A percentile compares a stretch with the other conserved stretches of the same genome.
phyloP scores from a whole-genome alignment of 2,888 invertebrate species.

The Aphidoletes aphidimyza region DNA sequence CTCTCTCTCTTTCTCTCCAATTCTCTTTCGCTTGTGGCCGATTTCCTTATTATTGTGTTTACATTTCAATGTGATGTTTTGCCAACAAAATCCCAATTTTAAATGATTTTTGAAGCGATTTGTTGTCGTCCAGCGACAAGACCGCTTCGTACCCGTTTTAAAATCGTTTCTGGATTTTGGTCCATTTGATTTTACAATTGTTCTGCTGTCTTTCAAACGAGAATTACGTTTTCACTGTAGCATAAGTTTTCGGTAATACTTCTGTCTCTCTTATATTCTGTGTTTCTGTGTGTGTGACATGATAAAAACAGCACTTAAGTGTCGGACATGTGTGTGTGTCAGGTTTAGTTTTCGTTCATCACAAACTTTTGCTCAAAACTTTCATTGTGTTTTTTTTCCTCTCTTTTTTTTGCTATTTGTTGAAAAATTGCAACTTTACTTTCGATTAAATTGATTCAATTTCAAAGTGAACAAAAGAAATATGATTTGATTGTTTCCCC shows the following conservation, averaged over 20 bases:
- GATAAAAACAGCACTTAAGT: background rate
- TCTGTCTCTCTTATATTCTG: background rate
- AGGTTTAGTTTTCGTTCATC: slow-evolving; percentile 18
- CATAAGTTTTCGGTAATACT: no score
- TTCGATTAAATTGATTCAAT: slow-evolving; percentile 35
- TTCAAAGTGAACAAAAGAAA: slow-evolving; percentile 32
- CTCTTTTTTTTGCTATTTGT: background rate
- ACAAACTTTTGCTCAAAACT: slow-evolving; percentile 2
- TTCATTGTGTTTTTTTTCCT: background rate
- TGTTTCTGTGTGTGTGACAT: background rate
- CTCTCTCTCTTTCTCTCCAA: background rate
- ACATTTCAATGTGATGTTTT: background rate
- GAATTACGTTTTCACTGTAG: slow-evolving; percentile 6
- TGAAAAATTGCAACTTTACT: background rate
- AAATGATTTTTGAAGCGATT: background rate
- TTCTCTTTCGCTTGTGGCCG: background rate
- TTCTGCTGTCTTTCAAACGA: slow-evolving; percentile 30
- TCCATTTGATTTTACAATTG: background rate
- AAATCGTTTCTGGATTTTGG: slow-evolving; percentile 1
- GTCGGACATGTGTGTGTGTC: slow-evolving; percentile 13
- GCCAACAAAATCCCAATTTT: background rate
- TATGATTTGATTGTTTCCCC: slow-evolving; percentile 15
- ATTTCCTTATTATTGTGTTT: background rate
- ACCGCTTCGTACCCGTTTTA: background rate
- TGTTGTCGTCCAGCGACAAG: background rate